Evolutionary conservation across 2,888 invertebrate genomes (phyloP), one percentile per base, ranked within the genome.

Genomic region (Calameuta idolon): DNA sequence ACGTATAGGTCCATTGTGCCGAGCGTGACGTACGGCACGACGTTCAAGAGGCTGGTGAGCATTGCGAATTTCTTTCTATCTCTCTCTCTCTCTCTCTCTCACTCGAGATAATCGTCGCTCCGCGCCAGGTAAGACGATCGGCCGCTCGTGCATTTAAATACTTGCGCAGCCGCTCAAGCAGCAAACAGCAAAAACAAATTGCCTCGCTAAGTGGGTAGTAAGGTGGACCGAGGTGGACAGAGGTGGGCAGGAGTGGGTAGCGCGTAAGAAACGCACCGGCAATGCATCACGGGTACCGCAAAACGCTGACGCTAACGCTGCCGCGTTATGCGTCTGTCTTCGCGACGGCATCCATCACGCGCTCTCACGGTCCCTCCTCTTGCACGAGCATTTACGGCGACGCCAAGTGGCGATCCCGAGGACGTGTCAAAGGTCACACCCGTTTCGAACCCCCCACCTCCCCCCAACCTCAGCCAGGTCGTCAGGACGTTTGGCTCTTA

Each of bases 191-290:
- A 85, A 85, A 86, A 86, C 86, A 85, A 85, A 87, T 87, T 87
- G 85, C 85, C 83, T 81, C 79, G 79, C 84, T 85, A 86, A 87
- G 85, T 86, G 85, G 85, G 81, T 81, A 82, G 86, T 83, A 81
- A 83, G 55, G 55, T 55, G 40, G 40, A 40, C 40, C 15, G 33
- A 69, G 84, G 83, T 82, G 34, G 34, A 34, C 34, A 9, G 34
- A 83, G 37, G 40, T 40, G 86, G 85, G 85, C 84, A 82, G 81
- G 83, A 82, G 82, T 84, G 83, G 85, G 84, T 71, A 84, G 85
- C 73, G 80, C 80, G 81, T 80, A 85, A 83, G 84, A 85, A 81
- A 81, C 86, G 81, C 83, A 82, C 83, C 84, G 83, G 85, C 83
- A 81, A 85, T 84, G 82, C 85, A 86, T 86, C 85, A 83, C 79